Evolutionary conservation across 2,113 vertebrate genomes (phyloP), one percentile per base, ranked within the genome.

Genomic region (Lutjanus erythropterus): DNA sequence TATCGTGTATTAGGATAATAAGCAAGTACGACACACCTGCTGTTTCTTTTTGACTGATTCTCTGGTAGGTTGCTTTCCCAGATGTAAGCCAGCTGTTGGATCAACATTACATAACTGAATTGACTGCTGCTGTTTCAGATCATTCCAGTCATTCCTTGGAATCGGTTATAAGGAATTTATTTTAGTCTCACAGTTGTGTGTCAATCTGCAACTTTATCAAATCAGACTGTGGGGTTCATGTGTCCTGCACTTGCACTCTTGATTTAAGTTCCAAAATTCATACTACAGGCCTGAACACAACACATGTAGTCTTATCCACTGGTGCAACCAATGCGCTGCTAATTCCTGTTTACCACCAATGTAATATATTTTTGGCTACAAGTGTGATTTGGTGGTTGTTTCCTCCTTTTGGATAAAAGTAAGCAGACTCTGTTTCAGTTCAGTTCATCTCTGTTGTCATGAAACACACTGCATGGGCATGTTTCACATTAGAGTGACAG

Each of bases 1-100:
- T 62, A 55, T 33, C 1, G 59, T 50, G 47, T 2, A 33, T 60
- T 29, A 12, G 18, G 66, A 73, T 46, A 67, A 47, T n/a, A 33
- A 71, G 50, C 64, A 81, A 78, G 46, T 66, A 62, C 33, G 74
- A 29, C 49, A 9, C 50, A 53, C 42, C 62, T 15, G 37, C 18
- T 3, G 3, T 66, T 70, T 53, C 5, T 25, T 41, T 70, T 33
- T 44, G 62, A 61, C 23, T 42, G 31, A 46, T 65, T 50, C 21
- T 65, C 33, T 31, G 31, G 49, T 25, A 25, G 62, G 29, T 31
- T 83, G n/a, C 9, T 15, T 65, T 75, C n/a, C 47, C 87, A 89
- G 61, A 84, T 91, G 86, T 71, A 0, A 42, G 6, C 49, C 86
- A 91, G 80, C 82, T 89, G 91, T 39, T 72, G 49, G 35, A n/a